Evolutionary conservation across 2,888 invertebrate genomes (phyloP).

Genomic region (Drosophila gaucha): DNA sequence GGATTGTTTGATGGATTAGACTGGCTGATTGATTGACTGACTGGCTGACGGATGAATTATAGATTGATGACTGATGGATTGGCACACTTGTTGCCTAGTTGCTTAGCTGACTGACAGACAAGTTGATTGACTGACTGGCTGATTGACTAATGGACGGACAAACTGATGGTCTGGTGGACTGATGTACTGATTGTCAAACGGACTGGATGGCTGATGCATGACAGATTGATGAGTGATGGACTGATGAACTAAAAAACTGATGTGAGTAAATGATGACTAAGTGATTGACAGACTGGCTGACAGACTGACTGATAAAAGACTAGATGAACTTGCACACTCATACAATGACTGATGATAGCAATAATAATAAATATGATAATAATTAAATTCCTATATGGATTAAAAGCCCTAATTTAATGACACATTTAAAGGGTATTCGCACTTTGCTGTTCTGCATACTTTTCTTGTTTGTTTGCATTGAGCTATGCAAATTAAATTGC

Average conservation of each 20-base stretch:
- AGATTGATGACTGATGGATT: background rate
- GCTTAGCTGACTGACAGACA: background rate
- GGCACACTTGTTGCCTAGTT: too few species aligned
- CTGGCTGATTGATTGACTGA: background rate
- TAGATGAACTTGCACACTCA: too few species aligned
- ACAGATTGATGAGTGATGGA: background rate
- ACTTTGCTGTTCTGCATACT: background rate
- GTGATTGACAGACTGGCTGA: too few species aligned
- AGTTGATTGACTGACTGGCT: background rate
- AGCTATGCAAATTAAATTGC: constrained; percentile 69
- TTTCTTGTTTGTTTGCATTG: constrained; percentile 49
- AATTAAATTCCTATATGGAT: background rate
- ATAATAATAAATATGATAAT: background rate
- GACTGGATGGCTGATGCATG: too few species aligned
- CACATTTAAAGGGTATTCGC: constrained; percentile 2
- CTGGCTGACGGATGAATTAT: background rate
- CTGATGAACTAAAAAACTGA: background rate
- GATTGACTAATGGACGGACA: background rate
- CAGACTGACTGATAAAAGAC: too few species aligned
- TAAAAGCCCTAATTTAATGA: background rate
- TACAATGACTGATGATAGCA: too few species aligned
- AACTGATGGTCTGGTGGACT: too few species aligned
- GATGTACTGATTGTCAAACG: background rate
- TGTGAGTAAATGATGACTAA: background rate
- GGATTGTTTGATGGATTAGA: too few species aligned